Conservation (phyloP, 2,113 vertebrate species). For the Shinisaurus crocodilurus region DNA sequence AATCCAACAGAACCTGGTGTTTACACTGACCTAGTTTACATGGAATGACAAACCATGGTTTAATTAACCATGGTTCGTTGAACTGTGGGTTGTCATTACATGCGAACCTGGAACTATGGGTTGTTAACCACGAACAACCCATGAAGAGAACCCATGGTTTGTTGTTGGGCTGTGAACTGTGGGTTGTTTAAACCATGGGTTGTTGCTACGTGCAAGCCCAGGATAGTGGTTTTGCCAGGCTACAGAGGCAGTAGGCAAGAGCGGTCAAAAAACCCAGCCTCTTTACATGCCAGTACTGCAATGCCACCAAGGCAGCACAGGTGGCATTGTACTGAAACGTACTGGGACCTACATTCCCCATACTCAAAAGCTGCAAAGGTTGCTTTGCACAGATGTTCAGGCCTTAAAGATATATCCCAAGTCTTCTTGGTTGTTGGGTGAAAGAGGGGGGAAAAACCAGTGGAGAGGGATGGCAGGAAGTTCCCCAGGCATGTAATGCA, state of each 20-base stretch:
- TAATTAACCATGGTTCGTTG: background rate
- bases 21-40: background rate
- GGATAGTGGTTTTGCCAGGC: too few species aligned
- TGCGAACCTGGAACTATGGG: too few species aligned
- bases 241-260: too few species aligned
- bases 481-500: background rate
- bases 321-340: background rate
- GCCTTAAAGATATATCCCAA: background rate
- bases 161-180: too few species aligned
- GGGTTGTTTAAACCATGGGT: too few species aligned
- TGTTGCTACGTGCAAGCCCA: too few species aligned
- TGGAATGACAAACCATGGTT: background rate
- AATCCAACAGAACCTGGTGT: too few species aligned
- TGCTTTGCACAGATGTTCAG: background rate
- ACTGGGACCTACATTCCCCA: background rate
- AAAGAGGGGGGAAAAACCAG: background rate
- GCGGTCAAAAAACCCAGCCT: too few species aligned
- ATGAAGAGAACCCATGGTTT: too few species aligned
- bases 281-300: background rate
- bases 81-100: too few species aligned
- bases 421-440: background rate
- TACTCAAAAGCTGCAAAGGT: background rate
- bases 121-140: too few species aligned
- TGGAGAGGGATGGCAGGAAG: background rate
- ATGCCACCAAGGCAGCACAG: background rate